A percentile compares a stretch with the other conserved stretches of the same genome.
Evolutionary conservation across 1,140 invertebrate species (phyloP).

Genomic region (Anastrepha obliqua): DNA sequence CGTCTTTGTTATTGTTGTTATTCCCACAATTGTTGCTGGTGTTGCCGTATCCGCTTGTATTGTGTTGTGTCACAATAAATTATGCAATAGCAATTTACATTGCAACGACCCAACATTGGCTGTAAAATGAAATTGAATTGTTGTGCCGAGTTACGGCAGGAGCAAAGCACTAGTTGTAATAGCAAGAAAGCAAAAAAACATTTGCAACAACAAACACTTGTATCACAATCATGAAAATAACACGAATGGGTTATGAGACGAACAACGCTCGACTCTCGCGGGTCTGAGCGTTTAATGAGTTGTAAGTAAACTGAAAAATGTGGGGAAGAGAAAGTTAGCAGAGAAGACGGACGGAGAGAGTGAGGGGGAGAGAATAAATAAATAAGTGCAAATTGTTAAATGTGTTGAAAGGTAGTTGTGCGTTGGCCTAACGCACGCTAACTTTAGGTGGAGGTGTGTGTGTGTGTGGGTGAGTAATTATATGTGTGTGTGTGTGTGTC

Average conservation of each 20-base stretch:
- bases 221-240: background rate
- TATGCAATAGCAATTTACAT: conserved; percentile 50
- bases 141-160: conserved; percentile 11
- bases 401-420: conserved; percentile 26
- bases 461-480: background rate
- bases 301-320: background rate
- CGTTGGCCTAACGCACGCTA: background rate
- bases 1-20: background rate
- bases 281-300: background rate
- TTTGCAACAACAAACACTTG: background rate
- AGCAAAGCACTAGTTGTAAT: background rate
- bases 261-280: background rate
- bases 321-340: background rate
- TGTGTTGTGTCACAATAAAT: conserved; percentile 51
- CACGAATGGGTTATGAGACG: conserved; percentile 30
- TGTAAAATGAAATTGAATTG: conserved; percentile 50
- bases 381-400: background rate
- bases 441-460: background rate
- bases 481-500: background rate
- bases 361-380: background rate
- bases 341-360: background rate
- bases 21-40: background rate
- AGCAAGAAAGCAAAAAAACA: background rate
- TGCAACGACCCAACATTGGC: conserved; percentile 45
- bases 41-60: conserved; percentile 14